phyloP scores from a whole-genome alignment of 1,140 invertebrate species.

The Ceratina japonica region DNA sequence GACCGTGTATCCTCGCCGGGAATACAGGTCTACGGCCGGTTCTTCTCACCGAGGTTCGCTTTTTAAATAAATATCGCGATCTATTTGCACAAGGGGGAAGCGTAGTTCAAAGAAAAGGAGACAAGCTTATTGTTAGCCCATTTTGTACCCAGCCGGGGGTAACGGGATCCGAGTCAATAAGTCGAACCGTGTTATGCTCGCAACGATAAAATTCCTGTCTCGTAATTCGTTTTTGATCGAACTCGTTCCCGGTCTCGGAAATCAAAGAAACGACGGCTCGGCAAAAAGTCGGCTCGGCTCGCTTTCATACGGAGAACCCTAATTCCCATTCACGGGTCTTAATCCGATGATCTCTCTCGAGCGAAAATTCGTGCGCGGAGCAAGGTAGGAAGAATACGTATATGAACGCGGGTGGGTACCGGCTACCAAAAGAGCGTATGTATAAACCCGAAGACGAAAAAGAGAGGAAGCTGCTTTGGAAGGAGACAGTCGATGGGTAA shows the following conservation, averaged over 20 bases:
- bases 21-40: no score
- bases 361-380: no score
- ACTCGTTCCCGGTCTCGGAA: no score
- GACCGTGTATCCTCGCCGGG: no score
- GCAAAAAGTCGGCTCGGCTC: no score
- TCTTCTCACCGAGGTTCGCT: not conserved
- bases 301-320: no score
- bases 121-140: conserved; percentile 31
- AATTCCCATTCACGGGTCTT: no score
- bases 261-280: no score
- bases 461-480: not conserved
- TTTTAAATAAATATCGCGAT: conserved; percentile 46
- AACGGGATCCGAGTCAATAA: conserved; percentile 36
- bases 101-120: conserved; percentile 12
- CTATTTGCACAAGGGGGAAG: conserved; percentile 38
- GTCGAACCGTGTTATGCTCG: conserved; percentile 7
- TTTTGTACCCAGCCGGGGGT: conserved; percentile 22
- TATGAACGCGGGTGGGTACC: no score
- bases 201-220: conserved; percentile 23
- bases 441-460: not conserved
- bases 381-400: no score
- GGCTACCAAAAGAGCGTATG: no score
- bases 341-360: no score
- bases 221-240: conserved; percentile 1
- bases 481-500: not conserved